These are phyloP conservation scores for Minunthozetes semirufus DNA, from an alignment of 2,888 invertebrate species.

Conservation along the genomic window DNA sequence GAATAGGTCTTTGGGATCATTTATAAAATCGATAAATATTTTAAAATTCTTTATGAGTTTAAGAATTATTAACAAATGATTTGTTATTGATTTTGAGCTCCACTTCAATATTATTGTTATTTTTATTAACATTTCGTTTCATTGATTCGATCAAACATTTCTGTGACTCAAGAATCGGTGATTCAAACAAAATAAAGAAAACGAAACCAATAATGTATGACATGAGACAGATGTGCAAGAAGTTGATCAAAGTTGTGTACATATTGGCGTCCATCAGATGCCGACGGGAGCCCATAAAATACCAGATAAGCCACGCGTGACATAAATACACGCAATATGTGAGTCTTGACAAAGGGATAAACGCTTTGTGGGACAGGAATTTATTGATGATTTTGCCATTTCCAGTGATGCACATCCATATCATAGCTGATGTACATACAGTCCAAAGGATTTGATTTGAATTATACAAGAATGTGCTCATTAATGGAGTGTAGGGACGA, in stretches of 20 bases:
- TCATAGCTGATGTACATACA: not conserved
- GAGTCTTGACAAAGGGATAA: constrained; percentile 33
- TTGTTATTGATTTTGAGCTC: not conserved
- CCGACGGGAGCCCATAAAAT: constrained; percentile 21
- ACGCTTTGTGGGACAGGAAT: constrained; percentile 31
- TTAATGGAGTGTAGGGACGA: not conserved
- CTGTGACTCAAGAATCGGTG: constrained; percentile 36
- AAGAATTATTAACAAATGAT: not conserved
- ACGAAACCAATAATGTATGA: constrained; percentile 31
- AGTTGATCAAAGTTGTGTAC: not conserved
- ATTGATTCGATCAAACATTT: not conserved
- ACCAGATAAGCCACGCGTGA: constrained; percentile 38
- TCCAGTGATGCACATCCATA: constrained; percentile 31
- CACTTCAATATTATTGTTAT: not conserved
- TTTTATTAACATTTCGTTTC: not conserved
- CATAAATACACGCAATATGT: constrained; percentile 39
- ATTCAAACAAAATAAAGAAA: constrained; percentile 37
- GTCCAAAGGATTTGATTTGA: not conserved
- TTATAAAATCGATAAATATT: too few species aligned
- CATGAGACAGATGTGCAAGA: not conserved
- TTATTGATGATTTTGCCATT: constrained; percentile 34
- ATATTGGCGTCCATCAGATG: constrained; percentile 25
- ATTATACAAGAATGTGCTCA: not conserved
- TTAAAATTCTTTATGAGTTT: too few species aligned
- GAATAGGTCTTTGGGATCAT: too few species aligned